These are phyloP conservation scores for Porites divaricata DNA, from an alignment of 92 coral and sea anemone species.

Conservation along the genomic window DNA sequence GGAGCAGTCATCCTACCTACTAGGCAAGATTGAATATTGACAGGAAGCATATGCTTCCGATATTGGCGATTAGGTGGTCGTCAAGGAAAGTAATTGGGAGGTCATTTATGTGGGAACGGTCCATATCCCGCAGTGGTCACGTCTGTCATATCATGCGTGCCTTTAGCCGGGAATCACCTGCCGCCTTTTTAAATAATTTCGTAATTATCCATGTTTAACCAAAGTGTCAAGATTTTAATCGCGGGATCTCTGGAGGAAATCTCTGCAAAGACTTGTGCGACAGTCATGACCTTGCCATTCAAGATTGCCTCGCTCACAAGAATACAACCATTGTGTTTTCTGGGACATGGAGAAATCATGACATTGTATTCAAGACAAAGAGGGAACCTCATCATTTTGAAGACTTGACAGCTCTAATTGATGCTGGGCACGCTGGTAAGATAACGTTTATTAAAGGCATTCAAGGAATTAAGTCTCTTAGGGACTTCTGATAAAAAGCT, in stretches of 20 bases:
- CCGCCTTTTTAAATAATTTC: too few species aligned
- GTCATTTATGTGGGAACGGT: not conserved
- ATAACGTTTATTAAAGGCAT: too few species aligned
- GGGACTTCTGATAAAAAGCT: too few species aligned
- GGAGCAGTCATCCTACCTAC: not conserved
- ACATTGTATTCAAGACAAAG: constrained; percentile 86
- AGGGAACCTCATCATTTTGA: constrained; percentile 58
- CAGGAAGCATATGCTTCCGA: not conserved
- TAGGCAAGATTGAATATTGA: not conserved
- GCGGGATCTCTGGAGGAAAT: constrained; percentile 79
- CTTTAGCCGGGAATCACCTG: not conserved
- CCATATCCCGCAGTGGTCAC: not conserved
- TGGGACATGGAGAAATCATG: constrained; percentile 77
- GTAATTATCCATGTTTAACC: too few species aligned
- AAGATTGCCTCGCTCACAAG: constrained; percentile 86
- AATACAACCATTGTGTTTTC: constrained; percentile 86
- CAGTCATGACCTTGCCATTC: constrained; percentile 50
- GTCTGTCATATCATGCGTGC: not conserved
- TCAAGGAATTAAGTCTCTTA: too few species aligned
- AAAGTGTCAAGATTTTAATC: constrained; percentile 76
- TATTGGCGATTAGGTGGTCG: not conserved
- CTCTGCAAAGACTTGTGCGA: constrained; percentile 87
- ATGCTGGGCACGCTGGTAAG: constrained; percentile 37
- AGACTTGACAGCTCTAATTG: constrained; percentile 20
- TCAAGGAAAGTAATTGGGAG: not conserved